These are phyloP conservation scores for Leucophenga varia DNA, from an alignment of 1,140 invertebrate genomes.

Conservation along the genomic window DNA sequence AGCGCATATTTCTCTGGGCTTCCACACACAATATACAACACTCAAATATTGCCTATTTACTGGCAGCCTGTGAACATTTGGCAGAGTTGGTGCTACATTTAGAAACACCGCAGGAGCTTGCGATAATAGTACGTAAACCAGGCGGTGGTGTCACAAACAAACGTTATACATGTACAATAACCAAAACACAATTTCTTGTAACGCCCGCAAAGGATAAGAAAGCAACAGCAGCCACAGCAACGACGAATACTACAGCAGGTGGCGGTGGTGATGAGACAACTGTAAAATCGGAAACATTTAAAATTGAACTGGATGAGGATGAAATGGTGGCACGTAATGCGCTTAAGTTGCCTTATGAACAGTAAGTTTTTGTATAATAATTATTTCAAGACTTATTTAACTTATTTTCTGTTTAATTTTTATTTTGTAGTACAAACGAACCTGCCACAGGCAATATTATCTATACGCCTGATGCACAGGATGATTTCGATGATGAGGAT, in stretches of 20 bases:
- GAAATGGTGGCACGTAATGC: constrained; percentile 51
- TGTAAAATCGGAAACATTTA: constrained; percentile 33
- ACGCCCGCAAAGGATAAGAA: constrained; percentile 14
- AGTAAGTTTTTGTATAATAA: constrained; percentile 20
- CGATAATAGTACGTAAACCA: constrained; percentile 33
- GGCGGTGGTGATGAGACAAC: neutral
- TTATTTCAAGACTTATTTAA: neutral
- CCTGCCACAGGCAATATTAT: constrained; percentile 57
- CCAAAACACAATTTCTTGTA: constrained; percentile 34
- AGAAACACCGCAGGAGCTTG: constrained; percentile 24
- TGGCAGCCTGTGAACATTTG: constrained; percentile 45
- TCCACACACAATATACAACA: constrained; percentile 32
- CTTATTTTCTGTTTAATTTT: neutral
- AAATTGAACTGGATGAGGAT: constrained; percentile 50
- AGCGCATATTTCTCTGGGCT: constrained; percentile 44
- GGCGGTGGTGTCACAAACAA: constrained; percentile 36
- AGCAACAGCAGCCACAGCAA: neutral
- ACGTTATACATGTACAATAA: constrained; percentile 35
- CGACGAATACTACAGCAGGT: constrained; percentile 5
- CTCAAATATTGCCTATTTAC: constrained; percentile 26
- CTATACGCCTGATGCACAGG: constrained; percentile 59
- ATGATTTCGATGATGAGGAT: constrained; percentile 64
- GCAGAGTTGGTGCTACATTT: constrained; percentile 39
- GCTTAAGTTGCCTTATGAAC: constrained; percentile 53
- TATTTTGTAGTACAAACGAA: constrained; percentile 27